phyloP scores from a whole-genome alignment of 2,113 vertebrate genomes.

The Xiphophorus couchianus region DNA sequence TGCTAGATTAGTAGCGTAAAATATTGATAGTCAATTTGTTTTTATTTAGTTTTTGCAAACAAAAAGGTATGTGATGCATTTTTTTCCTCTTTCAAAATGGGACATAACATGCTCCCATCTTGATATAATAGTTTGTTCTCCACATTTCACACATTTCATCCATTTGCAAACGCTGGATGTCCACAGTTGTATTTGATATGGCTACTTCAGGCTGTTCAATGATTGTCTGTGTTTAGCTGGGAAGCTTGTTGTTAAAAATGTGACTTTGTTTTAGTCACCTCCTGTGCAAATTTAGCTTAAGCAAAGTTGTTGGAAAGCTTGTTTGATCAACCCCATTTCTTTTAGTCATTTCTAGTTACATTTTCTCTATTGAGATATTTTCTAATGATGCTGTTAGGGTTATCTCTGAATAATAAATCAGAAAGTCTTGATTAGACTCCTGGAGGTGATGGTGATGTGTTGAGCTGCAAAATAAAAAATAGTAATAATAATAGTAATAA shows the following conservation, averaged over 20 bases:
- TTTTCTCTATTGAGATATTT: not conserved
- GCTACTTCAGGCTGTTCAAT: not conserved
- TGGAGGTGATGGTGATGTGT: not conserved
- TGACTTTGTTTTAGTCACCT: not conserved
- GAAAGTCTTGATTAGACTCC: not conserved
- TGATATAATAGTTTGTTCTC: too few species aligned
- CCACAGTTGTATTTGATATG: not conserved
- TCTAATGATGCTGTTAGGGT: not conserved
- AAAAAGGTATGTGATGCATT: too few species aligned
- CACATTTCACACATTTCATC: too few species aligned
- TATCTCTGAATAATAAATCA: not conserved
- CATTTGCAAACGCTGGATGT: not conserved
- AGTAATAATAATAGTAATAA: too few species aligned
- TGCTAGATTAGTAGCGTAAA: not conserved
- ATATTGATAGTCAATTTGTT: not conserved
- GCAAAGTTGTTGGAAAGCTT: not conserved
- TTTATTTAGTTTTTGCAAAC: too few species aligned
- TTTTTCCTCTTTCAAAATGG: too few species aligned
- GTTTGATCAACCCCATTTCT: not conserved
- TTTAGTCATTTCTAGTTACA: not conserved
- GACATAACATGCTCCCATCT: too few species aligned
- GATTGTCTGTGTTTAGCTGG: not conserved
- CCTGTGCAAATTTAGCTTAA: not conserved
- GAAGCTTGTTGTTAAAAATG: not conserved
- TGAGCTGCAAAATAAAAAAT: not conserved